A percentile compares a stretch with the other conserved stretches of the same genome.
Evolutionary conservation across 2,113 vertebrate species (phyloP).

Genomic region (Myotis yumanensis): DNA sequence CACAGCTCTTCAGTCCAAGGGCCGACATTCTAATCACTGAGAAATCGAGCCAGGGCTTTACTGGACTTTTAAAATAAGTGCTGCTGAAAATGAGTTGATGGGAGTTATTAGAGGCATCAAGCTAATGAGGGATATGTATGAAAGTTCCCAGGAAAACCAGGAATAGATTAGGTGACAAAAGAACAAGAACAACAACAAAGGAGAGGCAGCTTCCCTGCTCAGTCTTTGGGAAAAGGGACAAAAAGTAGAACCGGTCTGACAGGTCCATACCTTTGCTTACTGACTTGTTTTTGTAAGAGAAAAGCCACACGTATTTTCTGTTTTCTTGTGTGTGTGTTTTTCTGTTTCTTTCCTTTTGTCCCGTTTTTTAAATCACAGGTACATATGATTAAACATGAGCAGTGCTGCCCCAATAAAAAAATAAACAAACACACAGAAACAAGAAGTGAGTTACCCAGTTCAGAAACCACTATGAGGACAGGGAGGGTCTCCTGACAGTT

Average conservation of each 20-base stretch:
- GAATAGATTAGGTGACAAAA: background rate
- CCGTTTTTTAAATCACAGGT: background rate
- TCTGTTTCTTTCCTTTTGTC: background rate
- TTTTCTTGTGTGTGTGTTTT: background rate
- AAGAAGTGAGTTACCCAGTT: background rate
- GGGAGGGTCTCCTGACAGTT: background rate
- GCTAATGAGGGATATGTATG: constrained; percentile 43
- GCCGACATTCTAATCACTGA: no score
- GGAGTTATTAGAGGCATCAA: constrained; percentile 39
- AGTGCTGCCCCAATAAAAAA: background rate
- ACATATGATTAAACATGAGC: background rate
- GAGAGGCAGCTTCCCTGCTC: background rate
- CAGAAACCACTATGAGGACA: background rate
- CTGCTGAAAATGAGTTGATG: background rate
- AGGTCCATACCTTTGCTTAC: background rate
- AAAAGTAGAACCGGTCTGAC: background rate
- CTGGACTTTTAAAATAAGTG: background rate
- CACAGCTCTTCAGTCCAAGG: no score
- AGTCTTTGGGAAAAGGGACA: background rate
- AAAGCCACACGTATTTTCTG: background rate
- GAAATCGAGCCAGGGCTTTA: no score
- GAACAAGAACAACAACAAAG: background rate
- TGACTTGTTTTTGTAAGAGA: constrained; percentile 14
- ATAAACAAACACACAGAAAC: background rate
- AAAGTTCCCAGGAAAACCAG: constrained; percentile 36